These are phyloP conservation scores for Plotosus lineatus DNA, from an alignment of 2,113 vertebrate genomes.

Conservation along the genomic window DNA sequence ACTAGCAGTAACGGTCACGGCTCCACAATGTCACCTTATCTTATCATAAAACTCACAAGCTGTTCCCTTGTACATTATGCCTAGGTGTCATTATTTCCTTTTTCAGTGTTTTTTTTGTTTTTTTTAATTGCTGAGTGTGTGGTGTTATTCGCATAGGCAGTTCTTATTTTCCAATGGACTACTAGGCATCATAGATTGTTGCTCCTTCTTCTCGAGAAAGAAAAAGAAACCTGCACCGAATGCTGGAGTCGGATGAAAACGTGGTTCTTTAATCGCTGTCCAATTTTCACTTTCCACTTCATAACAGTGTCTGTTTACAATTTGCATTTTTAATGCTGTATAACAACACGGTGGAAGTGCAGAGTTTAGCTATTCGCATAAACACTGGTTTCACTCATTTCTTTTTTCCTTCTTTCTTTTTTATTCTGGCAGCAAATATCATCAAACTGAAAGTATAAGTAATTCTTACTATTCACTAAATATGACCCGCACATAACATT, in stretches of 20 bases:
- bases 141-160: not conserved
- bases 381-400: not conserved
- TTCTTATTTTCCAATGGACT: not conserved
- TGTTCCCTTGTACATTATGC: not conserved
- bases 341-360: not conserved
- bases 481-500: too few relatives aligned
- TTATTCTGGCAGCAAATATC: not conserved
- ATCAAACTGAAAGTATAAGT: too few relatives aligned
- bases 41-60: constrained; percentile 13
- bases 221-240: constrained; percentile 21
- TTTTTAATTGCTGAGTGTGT: constrained; percentile 1
- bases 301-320: not conserved
- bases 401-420: not conserved
- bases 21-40: constrained; percentile 1
- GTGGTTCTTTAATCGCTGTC: not conserved
- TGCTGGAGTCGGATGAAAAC: not conserved
- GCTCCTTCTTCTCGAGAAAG: not conserved
- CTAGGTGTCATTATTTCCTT: not conserved
- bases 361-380: not conserved
- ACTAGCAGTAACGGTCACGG: not conserved
- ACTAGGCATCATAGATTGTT: not conserved
- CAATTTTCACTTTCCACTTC: not conserved
- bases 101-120: too few relatives aligned
- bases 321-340: not conserved
- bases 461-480: too few relatives aligned